Evolutionary conservation across 1,140 invertebrate species (phyloP).

Genomic region (Drosophila azteca): DNA sequence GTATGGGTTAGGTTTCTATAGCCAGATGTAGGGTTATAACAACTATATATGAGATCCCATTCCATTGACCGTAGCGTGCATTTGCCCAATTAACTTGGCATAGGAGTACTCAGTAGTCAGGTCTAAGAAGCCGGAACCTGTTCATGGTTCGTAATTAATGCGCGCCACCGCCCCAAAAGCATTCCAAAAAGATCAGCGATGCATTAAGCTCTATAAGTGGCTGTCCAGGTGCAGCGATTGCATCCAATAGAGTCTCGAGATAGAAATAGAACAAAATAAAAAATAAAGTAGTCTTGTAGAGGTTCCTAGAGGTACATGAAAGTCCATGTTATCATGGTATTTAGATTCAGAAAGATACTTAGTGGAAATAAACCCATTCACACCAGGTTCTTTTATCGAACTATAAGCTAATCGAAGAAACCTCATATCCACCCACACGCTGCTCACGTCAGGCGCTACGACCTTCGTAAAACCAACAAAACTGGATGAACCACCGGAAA

Average conservation of each 20-base stretch:
- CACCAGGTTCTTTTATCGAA: not conserved
- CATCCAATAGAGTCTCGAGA: conserved; percentile 1
- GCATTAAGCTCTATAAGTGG: conserved; percentile 43
- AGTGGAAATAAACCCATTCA: no score
- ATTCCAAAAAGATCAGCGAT: conserved; percentile 44
- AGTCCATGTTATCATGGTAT: no score
- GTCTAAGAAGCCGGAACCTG: conserved; percentile 48
- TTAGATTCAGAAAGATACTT: not conserved
- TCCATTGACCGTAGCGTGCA: conserved; percentile 36
- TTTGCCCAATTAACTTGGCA: conserved; percentile 40
- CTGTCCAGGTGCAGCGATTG: conserved; percentile 21
- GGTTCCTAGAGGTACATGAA: not conserved
- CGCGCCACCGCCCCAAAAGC: conserved; percentile 14
- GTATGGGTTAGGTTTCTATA: conserved; percentile 26
- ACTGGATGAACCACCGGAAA: conserved; percentile 30
- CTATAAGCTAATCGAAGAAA: conserved; percentile 6
- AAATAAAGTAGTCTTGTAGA: not conserved
- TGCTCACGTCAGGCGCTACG: conserved; percentile 26
- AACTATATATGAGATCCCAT: not conserved
- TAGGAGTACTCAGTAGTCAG: conserved; percentile 20
- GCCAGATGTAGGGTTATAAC: no score
- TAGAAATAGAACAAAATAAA: no score
- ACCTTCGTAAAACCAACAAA: conserved; percentile 31
- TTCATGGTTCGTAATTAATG: conserved; percentile 55
- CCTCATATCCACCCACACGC: conserved; percentile 20